Base-by-base conservation (phyloP, 2,888 invertebrate genomes). In the Cheilosia scutellata region DNA sequence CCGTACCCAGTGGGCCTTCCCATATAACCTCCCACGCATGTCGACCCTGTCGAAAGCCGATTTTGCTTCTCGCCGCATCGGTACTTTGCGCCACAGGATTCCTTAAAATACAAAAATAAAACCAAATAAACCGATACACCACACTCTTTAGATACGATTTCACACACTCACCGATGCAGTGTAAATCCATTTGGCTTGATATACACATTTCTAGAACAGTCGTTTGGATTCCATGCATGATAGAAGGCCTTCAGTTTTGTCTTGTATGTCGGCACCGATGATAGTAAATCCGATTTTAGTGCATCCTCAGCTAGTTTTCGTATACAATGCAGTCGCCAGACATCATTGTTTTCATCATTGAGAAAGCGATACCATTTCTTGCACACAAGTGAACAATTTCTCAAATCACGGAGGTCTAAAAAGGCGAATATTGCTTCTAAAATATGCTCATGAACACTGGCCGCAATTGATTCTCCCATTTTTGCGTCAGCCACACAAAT, bases 41-140 rank as follows among this genome's bases (percentile, higher is more conserved):
- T 87, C 98, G 95, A 7, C 98, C 99, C 91, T 96, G 95, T 89
- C 96, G 94, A 92, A 98, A 98, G 1, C 98, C 97, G 90, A 97
- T 95, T 94, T 97, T 99, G 88, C 95, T 97, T 93, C 96, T 95
- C 89, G 96, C 96, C 88, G 97, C 98, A 93, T 99, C 99, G 78
- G 99, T 99, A 93, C 98, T 98, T 93, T 99, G 99, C 49, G 99
- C 99, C 63, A 99, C 98, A 58, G 99, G 99, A 93, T 99, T 98
- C 91, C 99, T 95, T 89, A 4, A 89, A 89, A 68, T 37, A 65
- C 44, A 49, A 60, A 49, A 53, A 4, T 9, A 5, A 31, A 0
- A 31, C 6, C 31, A 31, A 31, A 2, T 2, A 7, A 1, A 37
- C 11, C 9, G 37, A 37, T 37, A 4, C 4, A 37, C 11, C 37